phyloP scores from a whole-genome alignment of 2,113 vertebrate species.

The Microcebus jonahi region DNA sequence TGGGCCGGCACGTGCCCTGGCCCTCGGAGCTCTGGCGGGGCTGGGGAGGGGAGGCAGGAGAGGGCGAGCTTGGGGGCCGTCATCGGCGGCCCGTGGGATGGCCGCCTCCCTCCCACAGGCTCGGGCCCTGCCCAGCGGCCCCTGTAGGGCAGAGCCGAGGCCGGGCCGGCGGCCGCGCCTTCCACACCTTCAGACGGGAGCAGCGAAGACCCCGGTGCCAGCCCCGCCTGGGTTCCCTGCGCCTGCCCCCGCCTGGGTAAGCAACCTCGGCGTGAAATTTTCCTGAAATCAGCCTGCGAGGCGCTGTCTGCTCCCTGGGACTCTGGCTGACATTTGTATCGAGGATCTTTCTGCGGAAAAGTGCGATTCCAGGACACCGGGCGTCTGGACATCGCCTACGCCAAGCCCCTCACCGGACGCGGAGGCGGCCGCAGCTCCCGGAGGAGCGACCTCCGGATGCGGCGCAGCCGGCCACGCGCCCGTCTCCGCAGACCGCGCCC shows the following conservation, averaged over 20 bases:
- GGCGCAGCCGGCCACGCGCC: too few relatives aligned
- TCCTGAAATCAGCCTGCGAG: too few relatives aligned
- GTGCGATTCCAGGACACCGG: background rate
- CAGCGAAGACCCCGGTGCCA: background rate
- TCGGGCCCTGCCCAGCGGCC: background rate
- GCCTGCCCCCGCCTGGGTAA: background rate
- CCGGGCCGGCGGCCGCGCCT: background rate
- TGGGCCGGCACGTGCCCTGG: too few relatives aligned
- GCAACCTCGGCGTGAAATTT: background rate
- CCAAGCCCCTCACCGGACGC: too few relatives aligned
- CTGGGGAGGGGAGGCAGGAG: background rate
- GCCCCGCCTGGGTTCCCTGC: background rate
- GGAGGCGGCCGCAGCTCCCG: background rate
- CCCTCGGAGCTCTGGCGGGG: background rate
- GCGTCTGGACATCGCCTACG: background rate
- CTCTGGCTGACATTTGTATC: background rate
- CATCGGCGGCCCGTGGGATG: background rate
- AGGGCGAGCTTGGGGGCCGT: background rate
- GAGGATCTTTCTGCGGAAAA: slow-evolving; percentile 32
- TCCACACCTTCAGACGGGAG: background rate
- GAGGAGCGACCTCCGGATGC: background rate
- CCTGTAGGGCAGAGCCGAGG: background rate
- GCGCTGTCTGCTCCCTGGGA: background rate
- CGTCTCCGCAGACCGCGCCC: background rate
- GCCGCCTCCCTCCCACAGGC: background rate